Conservation (phyloP, 2,797 vertebrate genomes). For the Melopsittacus undulatus region DNA sequence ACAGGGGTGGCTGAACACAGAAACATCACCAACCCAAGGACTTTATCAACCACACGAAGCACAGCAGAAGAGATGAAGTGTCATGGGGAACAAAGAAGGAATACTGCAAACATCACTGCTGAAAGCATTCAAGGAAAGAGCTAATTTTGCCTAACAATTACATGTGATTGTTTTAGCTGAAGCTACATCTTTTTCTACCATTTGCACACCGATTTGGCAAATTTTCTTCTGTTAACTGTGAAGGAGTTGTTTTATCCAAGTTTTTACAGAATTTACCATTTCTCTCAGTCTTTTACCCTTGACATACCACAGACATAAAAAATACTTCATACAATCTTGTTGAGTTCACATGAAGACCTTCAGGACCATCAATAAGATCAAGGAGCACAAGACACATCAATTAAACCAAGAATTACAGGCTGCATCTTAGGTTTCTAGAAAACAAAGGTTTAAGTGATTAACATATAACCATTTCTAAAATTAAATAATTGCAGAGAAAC, state of each 20-base stretch:
- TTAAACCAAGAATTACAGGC: neutral
- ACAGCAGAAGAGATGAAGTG: neutral
- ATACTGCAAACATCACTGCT: neutral
- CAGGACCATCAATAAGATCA: neutral
- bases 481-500: constrained; percentile 49
- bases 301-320: neutral
- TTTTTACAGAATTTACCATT: fast-evolving
- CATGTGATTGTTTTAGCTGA: neutral
- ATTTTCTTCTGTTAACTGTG: neutral
- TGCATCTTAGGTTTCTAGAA: neutral
- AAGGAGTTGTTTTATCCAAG: neutral
- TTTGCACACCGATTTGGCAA: neutral
- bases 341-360: neutral
- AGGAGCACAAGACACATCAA: neutral
- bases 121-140: neutral
- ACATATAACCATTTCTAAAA: neutral
- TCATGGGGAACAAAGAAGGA: neutral
- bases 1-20: neutral
- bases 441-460: constrained; percentile 23
- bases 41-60: neutral
- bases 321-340: neutral
- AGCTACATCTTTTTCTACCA: neutral
- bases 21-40: neutral
- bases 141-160: neutral
- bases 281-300: neutral